Evolutionary conservation across 2,113 vertebrate species (phyloP), one percentile per base, ranked within the genome.

Genomic region (Geococcyx californianus): DNA sequence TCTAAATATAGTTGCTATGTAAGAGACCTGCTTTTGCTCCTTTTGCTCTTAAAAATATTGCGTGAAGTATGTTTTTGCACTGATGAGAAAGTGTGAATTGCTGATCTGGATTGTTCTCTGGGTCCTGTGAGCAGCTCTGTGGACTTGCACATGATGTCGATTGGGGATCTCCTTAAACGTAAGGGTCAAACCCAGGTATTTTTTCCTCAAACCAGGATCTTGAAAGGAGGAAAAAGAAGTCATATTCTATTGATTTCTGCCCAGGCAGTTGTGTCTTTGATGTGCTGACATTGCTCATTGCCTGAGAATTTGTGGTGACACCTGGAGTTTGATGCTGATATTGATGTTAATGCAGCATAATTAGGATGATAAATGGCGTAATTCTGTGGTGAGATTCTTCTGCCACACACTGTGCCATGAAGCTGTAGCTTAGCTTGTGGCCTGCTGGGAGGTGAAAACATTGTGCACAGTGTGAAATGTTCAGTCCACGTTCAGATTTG

Each of bases 261-360:
- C 11, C 12, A 44, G 60, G 40, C n/a, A 33, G 40, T 76, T 91
- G 42, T 91, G 42, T 49, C 54, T 82, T 84, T 52, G 1, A 1
- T 5, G 16, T 34, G 69, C 38, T 74, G 84, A 82, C 38, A 6
- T 28, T 82, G 36, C 55, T 80, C 9, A 12, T 58, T 81, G 63
- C 51, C 38, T 67, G 55, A 59, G 51, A 77, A 77, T 80, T 69
- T 78, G 34, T 51, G 47, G 34, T 51, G 91, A 58, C 49, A 75
- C 52, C 60, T 87, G 93, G 64, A 92, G 66, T 67, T 89, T 90
- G 89, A 90, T 91, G 91, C 56, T 56, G 70, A 72, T 94, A 91
- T 29, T 78, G 76, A 92, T 81, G 83, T 54, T 84, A 92, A 89
- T 87, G 80, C 56, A 78, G 73, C 10, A 13, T 90, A 84, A 87